phyloP scores from a whole-genome alignment of 2,888 invertebrate genomes.

The Drosophila incognita region DNA sequence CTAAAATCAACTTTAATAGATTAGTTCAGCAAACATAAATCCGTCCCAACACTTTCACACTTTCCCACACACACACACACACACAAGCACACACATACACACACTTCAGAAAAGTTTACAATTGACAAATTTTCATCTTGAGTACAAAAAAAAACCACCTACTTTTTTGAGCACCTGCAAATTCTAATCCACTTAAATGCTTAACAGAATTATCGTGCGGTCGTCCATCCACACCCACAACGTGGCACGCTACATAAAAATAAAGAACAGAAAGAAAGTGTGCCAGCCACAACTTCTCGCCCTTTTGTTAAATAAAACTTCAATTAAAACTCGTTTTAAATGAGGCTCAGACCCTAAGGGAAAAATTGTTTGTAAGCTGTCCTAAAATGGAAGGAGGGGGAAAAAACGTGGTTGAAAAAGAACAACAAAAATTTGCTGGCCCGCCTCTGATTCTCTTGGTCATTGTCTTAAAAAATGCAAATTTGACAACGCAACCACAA shows the following conservation, averaged over 20 bases:
- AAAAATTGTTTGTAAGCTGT: conserved; percentile 55
- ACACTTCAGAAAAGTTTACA: conserved; percentile 62
- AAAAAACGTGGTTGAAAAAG: conserved; percentile 40
- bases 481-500: conserved; percentile 54
- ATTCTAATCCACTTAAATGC: conserved; percentile 78
- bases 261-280: neutral
- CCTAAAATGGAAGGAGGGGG: conserved; percentile 51
- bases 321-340: conserved; percentile 75
- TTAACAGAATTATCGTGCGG: conserved; percentile 76
- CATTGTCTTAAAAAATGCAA: conserved; percentile 77
- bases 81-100: conserved; percentile 10
- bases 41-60: conserved; percentile 18
- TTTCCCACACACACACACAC: conserved; percentile 1
- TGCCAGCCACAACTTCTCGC: conserved; percentile 25
- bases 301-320: conserved; percentile 74
- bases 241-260: conserved; percentile 15
- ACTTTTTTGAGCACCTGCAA: conserved; percentile 60
- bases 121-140: conserved; percentile 72
- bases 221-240: conserved; percentile 47
- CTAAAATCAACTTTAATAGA: conserved; percentile 13
- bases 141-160: conserved; percentile 15
- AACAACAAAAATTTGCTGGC: conserved; percentile 34
- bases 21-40: conserved; percentile 28
- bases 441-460: conserved; percentile 28
- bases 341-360: conserved; percentile 39